Percentiles rank a stretch among this genome's conserved stretches.
Evolutionary conservation across 2,113 vertebrate species (phyloP).

Genomic region (Ceuthmochares aereus): DNA sequence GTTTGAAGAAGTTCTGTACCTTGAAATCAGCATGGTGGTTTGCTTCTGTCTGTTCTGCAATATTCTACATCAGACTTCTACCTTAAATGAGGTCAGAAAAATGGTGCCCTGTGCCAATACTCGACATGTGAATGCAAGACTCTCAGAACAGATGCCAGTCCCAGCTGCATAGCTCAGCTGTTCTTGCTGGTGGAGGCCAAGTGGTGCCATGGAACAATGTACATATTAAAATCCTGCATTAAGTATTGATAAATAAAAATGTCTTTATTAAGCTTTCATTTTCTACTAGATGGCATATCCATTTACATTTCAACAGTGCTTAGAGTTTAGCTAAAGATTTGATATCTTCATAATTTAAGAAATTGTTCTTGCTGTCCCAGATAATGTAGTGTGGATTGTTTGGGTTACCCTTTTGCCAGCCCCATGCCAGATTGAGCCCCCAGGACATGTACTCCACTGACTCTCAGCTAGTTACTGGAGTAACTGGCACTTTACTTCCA

Average conservation of each 20-base stretch:
- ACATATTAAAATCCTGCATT: background rate
- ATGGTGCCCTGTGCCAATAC: background rate
- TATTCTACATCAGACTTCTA: background rate
- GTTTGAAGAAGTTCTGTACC: background rate
- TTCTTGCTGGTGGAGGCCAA: slow-evolving; percentile 26
- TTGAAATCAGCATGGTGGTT: background rate
- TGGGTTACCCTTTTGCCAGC: background rate
- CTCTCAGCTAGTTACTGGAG: background rate
- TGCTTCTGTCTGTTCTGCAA: background rate
- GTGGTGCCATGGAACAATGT: background rate
- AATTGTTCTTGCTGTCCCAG: background rate
- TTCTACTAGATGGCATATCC: background rate
- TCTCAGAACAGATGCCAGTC: slow-evolving; percentile 25
- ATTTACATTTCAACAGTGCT: background rate
- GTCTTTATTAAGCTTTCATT: background rate
- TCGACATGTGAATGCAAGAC: background rate
- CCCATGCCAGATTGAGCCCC: background rate
- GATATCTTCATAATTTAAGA: background rate
- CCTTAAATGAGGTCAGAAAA: slow-evolving; percentile 28
- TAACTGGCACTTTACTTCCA: background rate
- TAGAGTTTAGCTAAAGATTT: background rate
- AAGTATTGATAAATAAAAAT: background rate
- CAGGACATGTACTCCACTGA: background rate
- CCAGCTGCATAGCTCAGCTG: slow-evolving; percentile 24
- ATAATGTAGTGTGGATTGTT: background rate